phyloP scores from a whole-genome alignment of 92 coral and sea anemone genomes.

The Epizoanthus fatuus region DNA sequence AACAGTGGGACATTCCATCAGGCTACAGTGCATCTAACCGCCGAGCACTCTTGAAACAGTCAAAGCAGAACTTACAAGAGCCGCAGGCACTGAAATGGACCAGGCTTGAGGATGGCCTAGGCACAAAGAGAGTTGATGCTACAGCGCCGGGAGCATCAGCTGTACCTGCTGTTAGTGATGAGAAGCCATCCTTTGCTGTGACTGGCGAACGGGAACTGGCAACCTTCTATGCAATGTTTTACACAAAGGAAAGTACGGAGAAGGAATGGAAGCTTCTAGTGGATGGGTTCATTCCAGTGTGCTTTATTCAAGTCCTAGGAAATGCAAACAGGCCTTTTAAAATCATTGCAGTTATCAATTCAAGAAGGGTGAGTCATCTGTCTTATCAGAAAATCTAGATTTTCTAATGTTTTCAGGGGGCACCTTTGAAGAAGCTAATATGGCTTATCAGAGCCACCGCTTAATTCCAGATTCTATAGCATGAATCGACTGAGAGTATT shows the following conservation, averaged over 20 bases:
- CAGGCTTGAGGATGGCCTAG: constrained; percentile 56
- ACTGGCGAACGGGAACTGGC: constrained; percentile 77
- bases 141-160: constrained; percentile 24
- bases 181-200: constrained; percentile 59
- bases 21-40: constrained; percentile 60
- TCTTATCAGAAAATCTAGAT: neutral
- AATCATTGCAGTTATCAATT: constrained; percentile 83
- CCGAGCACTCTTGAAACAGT: constrained; percentile 60
- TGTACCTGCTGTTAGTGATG: constrained; percentile 40
- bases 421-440: no score
- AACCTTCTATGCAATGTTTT: constrained; percentile 88
- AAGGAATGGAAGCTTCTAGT: constrained; percentile 84
- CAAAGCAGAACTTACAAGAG: constrained; percentile 64
- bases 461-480: no score
- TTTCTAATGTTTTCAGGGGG: no score
- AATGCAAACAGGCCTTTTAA: constrained; percentile 95
- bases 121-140: constrained; percentile 12
- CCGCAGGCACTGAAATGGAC: constrained; percentile 75
- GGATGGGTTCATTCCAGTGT: constrained; percentile 90
- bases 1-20: constrained; percentile 52
- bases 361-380: constrained; percentile 72
- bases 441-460: no score
- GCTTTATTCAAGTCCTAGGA: constrained; percentile 89
- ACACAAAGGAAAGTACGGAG: constrained; percentile 68
- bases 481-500: no score